Evolutionary conservation across 2,797 vertebrate genomes (phyloP), one percentile per base, ranked within the genome.

Genomic region (Eupleurogrammus muticus): DNA sequence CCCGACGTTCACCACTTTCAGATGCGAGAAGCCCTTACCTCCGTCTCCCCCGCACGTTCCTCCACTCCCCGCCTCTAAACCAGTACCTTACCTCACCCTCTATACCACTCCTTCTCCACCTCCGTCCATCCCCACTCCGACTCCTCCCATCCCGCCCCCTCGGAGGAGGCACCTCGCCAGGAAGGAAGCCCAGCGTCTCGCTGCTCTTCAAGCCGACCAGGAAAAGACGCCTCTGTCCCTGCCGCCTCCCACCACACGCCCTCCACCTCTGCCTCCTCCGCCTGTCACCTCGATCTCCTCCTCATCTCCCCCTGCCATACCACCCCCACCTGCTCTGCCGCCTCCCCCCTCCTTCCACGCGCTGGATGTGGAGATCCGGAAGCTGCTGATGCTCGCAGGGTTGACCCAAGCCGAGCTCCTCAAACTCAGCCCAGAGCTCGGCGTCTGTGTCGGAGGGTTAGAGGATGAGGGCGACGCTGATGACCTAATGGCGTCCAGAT

Each of bases 371-470:
- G 92, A 92, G 91, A 95, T 79, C 53, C 91, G 59, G 13, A 95
- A 95, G 76, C 85, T 95, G 9, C 73, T 95, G 38, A 92, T 94
- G 79, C 89, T 95, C 2, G 94, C 94, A 7, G 94, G 94, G 24
- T 70, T 95, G 77, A 95, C 94, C 32, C 94, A 95, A 84, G 94
- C 94, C 1, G 94, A 95, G 84, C 91, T 95, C 62, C 93, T 94
- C 44, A 93, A 93, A 74, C 93, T 95, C 71, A 95, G 94, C 83
- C 94, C 94, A 0, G 94, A 95, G 85, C 89, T 95, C 5, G 89
- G 94, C 1, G 93, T 92, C 52, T 95, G 94, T 49, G 91, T 94
- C 0, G 90, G 85, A 50, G 88, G 60, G 24, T 48, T 92, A 7
- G 91, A 90, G 66, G 90, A 91, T 12, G 91, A 94, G 24, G 90